Percentiles rank a stretch among this genome's conserved stretches.
Conservation (phyloP, 1,140 invertebrate genomes). For the Akabosia matsudoensis region DNA sequence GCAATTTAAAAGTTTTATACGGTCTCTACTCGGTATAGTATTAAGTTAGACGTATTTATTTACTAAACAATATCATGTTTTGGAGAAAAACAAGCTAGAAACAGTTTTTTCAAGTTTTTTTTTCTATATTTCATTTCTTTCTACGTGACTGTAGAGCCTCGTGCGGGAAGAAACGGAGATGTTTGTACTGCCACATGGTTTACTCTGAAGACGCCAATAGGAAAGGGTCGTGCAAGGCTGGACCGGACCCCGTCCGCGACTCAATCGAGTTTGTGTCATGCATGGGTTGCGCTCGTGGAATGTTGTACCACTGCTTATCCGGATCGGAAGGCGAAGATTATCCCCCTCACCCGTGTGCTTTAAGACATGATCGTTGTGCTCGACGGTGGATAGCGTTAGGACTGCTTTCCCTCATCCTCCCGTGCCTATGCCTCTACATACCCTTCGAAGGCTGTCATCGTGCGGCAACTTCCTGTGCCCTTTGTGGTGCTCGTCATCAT, state of each 20-base stretch:
- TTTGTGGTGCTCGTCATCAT: conserved; percentile 44
- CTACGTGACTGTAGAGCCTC: conserved; percentile 30
- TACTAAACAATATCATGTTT: too few species aligned
- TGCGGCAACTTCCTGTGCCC: conserved; percentile 34
- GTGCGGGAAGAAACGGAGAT: conserved; percentile 45
- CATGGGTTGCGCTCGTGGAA: conserved; percentile 77
- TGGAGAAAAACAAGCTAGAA: too few species aligned
- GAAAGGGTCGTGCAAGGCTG: conserved; percentile 79
- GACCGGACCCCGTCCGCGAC: conserved; percentile 75
- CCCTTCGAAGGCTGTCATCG: conserved; percentile 78
- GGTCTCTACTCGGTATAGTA: too few species aligned
- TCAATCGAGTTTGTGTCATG: conserved; percentile 80
- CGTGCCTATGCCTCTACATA: conserved; percentile 89
- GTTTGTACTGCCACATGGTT: conserved; percentile 48
- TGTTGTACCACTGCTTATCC: conserved; percentile 89
- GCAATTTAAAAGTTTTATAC: too few species aligned
- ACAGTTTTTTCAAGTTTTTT: too few species aligned
- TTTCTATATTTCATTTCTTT: conserved; percentile 19
- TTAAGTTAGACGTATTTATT: too few species aligned
- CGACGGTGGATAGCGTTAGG: conserved; percentile 76
- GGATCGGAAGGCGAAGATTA: conserved; percentile 71
- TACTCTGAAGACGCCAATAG: conserved; percentile 53
- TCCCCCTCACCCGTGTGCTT: conserved; percentile 74
- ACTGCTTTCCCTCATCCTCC: conserved; percentile 79
- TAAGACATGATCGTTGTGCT: conserved; percentile 58